Evolutionary conservation across 1,140 invertebrate genomes (phyloP).

Genomic region (Drosophila orena): DNA sequence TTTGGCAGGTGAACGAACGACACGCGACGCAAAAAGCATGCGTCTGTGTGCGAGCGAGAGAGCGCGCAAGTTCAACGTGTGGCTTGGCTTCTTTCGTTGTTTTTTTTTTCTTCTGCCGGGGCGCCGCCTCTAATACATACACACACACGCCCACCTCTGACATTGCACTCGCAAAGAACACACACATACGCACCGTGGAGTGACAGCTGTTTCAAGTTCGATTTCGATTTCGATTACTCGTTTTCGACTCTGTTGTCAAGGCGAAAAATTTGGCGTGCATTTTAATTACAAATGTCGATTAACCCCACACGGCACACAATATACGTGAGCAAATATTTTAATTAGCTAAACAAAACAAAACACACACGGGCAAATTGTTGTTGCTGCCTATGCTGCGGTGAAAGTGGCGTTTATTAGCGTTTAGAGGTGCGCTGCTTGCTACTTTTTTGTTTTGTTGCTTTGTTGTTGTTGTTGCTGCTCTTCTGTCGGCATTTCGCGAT

Average conservation of each 20-base stretch:
- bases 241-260: slow-evolving; percentile 44
- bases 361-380: neutral
- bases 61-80: slow-evolving; percentile 32
- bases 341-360: slow-evolving; percentile 16
- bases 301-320: slow-evolving; percentile 17
- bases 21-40: slow-evolving; percentile 52
- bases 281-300: slow-evolving; percentile 50
- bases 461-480: slow-evolving; percentile 7
- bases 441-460: neutral
- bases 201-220: slow-evolving; percentile 56
- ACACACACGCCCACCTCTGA: slow-evolving; percentile 37
- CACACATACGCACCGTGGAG: slow-evolving; percentile 1
- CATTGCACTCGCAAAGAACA: slow-evolving; percentile 25
- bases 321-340: slow-evolving; percentile 34
- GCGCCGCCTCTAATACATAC: slow-evolving; percentile 47
- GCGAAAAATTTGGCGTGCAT: slow-evolving; percentile 35
- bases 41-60: slow-evolving; percentile 28
- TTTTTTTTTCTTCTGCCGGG: slow-evolving; percentile 20
- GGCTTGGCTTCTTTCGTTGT: slow-evolving; percentile 16
- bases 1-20: slow-evolving; percentile 56
- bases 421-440: slow-evolving; percentile 6
- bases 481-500: slow-evolving; percentile 22
- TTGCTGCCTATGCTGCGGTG: slow-evolving; percentile 24
- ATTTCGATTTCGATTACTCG: slow-evolving; percentile 47
- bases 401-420: slow-evolving; percentile 40